A percentile compares a stretch with the other conserved stretches of the same genome.
Conservation (phyloP, 1,140 invertebrate species). For the Drosophila novamexicana region DNA sequence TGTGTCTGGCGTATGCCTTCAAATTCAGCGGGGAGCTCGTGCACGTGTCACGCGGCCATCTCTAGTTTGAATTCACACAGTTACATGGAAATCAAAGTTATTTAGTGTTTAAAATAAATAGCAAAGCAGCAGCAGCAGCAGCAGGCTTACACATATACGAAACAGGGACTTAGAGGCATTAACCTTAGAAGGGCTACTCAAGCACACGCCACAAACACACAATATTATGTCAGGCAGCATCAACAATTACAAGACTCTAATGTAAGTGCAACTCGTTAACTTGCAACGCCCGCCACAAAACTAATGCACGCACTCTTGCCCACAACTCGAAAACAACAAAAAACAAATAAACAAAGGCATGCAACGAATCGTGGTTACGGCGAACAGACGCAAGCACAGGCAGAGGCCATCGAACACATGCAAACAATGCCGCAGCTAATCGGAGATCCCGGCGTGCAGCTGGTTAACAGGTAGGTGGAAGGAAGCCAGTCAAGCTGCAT, state of each 20-base stretch:
- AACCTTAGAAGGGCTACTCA: slow-evolving; percentile 17
- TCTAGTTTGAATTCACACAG: slow-evolving; percentile 31
- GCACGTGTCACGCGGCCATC: slow-evolving; percentile 27
- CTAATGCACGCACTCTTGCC: background rate
- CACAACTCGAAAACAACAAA: background rate
- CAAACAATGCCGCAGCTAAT: slow-evolving; percentile 19
- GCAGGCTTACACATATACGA: slow-evolving; percentile 24
- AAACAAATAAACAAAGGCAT: slow-evolving; percentile 45
- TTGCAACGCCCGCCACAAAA: background rate
- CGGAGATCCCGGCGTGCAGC: slow-evolving; percentile 36
- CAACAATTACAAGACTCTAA: slow-evolving; percentile 75
- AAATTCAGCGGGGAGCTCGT: background rate
- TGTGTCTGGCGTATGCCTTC: no score
- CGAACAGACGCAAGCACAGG: slow-evolving; percentile 28
- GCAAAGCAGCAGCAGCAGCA: slow-evolving; percentile 22
- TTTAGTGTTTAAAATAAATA: slow-evolving; percentile 41
- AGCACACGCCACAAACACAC: slow-evolving; percentile 10
- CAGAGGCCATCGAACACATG: slow-evolving; percentile 15
- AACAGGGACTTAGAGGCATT: slow-evolving; percentile 16
- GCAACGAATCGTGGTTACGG: slow-evolving; percentile 51
- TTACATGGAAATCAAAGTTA: slow-evolving; percentile 46
- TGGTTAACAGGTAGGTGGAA: slow-evolving; percentile 44
- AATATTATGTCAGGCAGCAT: slow-evolving; percentile 72
- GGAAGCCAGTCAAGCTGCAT: background rate
- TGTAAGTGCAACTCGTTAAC: slow-evolving; percentile 49